Percentiles rank a stretch among this genome's conserved stretches.
phyloP scores from a whole-genome alignment of 2,888 invertebrate species.

The Hypomecis atomaria region DNA sequence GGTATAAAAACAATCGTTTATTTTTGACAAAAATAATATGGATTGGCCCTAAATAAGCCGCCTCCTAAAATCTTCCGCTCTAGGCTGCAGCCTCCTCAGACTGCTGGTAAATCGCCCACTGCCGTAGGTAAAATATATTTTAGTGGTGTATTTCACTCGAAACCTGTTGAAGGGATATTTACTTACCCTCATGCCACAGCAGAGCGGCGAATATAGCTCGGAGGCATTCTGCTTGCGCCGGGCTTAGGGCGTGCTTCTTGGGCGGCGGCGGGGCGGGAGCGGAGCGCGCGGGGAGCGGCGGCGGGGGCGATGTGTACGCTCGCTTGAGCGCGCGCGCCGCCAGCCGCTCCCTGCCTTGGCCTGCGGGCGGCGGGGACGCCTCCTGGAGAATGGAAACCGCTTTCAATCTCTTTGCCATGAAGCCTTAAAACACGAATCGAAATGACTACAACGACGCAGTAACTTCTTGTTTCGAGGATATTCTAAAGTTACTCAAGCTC shows the following conservation, averaged over 20 bases:
- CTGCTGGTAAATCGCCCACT: too few relatives aligned
- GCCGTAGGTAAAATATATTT: too few relatives aligned
- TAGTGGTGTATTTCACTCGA: too few relatives aligned
- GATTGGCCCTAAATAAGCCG: too few relatives aligned
- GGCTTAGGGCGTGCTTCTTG: constrained; percentile 94
- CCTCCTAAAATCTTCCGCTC: too few relatives aligned
- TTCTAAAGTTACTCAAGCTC: too few relatives aligned
- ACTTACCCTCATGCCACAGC: constrained; percentile 95
- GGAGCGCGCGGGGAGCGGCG: constrained; percentile 67
- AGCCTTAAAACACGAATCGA: too few relatives aligned
- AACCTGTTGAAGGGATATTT: not conserved
- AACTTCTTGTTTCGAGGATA: too few relatives aligned
- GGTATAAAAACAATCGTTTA: too few relatives aligned
- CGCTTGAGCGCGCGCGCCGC: constrained; percentile 73
- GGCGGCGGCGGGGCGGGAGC: constrained; percentile 73
- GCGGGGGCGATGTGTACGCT: constrained; percentile 73
- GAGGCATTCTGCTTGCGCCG: constrained; percentile 95
- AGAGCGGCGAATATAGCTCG: constrained; percentile 98
- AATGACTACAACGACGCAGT: too few relatives aligned
- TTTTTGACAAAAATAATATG: too few relatives aligned
- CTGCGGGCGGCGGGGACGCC: constrained; percentile 46
- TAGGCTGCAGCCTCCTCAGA: too few relatives aligned
- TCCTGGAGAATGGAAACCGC: constrained; percentile 42
- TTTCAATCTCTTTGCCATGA: not conserved
- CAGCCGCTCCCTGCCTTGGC: constrained; percentile 50